Evolutionary conservation across 2,113 vertebrate species (phyloP), one percentile per base, ranked within the genome.

Genomic region (Lepidothrix coronata): DNA sequence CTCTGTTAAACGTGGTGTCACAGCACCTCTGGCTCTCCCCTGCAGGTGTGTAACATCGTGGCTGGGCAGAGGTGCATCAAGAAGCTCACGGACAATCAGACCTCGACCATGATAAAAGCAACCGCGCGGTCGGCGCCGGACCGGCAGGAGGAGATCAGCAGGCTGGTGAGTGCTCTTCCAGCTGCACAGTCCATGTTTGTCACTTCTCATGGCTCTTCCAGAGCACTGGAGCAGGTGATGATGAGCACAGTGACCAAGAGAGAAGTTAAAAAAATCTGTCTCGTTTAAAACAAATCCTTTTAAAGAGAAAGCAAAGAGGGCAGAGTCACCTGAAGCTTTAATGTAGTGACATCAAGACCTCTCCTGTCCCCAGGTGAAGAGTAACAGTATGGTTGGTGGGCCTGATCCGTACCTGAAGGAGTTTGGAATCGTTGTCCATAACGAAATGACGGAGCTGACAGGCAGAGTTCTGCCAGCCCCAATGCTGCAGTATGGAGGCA

Each of bases 11-110:
- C 0, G 0, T 0, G 0, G 52, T 41, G 21, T 74, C n/a, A 28
- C 12, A 15, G 52, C 80, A 61, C 31, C 48, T 59, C 55, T 57
- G 37, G 15, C 67, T 89, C 88, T 44, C 68, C 92, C 23, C 1
- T 41, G 59, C 81, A 99, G 99, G 99, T 99, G 72, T 99, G 99
- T 97, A 99, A 99, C 93, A 99, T 99, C 8, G 99, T 99, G 78
- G 99, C 99, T 11, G 99, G 99, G 66, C 99, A 99, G 97, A 97
- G 99, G 44, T 99, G 99, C 72, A 99, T 99, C 95, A 99, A 99
- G 98, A 99, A 99, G 85, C 98, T 99, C 20, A 99, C 99, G 0
- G 99, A 99, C 98, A 99, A 99, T 98, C 99, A 99, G 95, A 99
- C 99, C 0, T 99, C 99, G 5, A 99, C 99, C 15, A 99, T 99